Evolutionary conservation across 2,888 invertebrate species (phyloP).

Genomic region (Lithophane ornitopus): DNA sequence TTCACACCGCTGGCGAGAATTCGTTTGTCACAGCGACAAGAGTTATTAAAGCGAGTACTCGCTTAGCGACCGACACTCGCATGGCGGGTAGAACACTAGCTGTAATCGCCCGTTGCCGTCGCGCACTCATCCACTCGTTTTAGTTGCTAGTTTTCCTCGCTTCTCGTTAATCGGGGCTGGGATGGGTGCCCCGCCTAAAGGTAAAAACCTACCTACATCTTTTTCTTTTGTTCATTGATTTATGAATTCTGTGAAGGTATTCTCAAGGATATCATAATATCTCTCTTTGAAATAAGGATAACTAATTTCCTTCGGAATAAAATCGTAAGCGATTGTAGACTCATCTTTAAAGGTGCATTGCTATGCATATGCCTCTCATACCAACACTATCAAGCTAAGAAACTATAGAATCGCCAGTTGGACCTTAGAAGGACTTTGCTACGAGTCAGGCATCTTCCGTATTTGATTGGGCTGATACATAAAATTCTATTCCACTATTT

Average conservation of each 20-base stretch:
- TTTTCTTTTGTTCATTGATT: neutral
- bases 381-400: neutral
- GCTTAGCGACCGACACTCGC: neutral
- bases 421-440: neutral
- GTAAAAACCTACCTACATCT: neutral
- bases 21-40: neutral
- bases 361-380: neutral
- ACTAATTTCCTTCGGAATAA: neutral
- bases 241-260: neutral
- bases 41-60: neutral
- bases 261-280: neutral
- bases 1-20: no score
- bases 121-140: neutral
- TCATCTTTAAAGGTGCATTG: neutral
- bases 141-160: neutral
- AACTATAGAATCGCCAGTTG: neutral
- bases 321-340: neutral
- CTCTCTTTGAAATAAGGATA: neutral
- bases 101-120: neutral
- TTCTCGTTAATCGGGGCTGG: neutral
- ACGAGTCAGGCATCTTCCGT: neutral
- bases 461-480: neutral
- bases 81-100: neutral
- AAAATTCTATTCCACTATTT: neutral
- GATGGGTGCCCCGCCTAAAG: neutral